phyloP scores from a whole-genome alignment of 2,797 vertebrate genomes.

The Gobionotothen gibberifrons region DNA sequence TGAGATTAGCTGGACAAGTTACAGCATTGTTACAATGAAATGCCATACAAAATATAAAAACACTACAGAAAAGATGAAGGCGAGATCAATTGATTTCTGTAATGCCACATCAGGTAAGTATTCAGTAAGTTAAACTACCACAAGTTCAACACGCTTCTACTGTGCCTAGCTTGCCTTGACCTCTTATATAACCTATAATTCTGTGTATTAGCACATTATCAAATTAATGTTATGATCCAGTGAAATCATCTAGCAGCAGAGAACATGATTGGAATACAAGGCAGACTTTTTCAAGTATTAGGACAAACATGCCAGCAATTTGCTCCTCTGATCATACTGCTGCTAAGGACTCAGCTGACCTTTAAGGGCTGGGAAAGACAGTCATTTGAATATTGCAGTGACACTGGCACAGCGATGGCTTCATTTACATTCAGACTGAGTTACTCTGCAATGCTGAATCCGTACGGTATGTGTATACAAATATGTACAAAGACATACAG shows the following conservation, averaged over 20 bases:
- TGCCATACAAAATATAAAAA: conserved; percentile 12
- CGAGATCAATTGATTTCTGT: not conserved
- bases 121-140: conserved; percentile 10
- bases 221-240: conserved; percentile 40
- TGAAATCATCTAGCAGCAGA: conserved; percentile 13
- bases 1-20: conserved; percentile 1
- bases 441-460: conserved; percentile 50
- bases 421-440: conserved; percentile 64
- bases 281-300: conserved; percentile 40
- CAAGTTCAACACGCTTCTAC: conserved; percentile 12
- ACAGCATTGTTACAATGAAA: not conserved
- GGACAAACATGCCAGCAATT: conserved; percentile 54
- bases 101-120: not conserved
- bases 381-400: conserved; percentile 55
- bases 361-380: conserved; percentile 57
- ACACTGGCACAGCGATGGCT: conserved; percentile 23
- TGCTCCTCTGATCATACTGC: conserved; percentile 37
- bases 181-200: not conserved
- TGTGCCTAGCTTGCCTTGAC: not conserved
- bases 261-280: conserved; percentile 49
- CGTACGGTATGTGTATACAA: conserved; percentile 39
- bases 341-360: conserved; percentile 59
- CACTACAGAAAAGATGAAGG: not conserved
- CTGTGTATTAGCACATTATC: conserved; percentile 26
- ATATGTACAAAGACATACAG: conserved; percentile 26